These are phyloP conservation scores for Nasonia vitripennis DNA, from an alignment of 1,140 invertebrate genomes.

Conservation along the genomic window DNA sequence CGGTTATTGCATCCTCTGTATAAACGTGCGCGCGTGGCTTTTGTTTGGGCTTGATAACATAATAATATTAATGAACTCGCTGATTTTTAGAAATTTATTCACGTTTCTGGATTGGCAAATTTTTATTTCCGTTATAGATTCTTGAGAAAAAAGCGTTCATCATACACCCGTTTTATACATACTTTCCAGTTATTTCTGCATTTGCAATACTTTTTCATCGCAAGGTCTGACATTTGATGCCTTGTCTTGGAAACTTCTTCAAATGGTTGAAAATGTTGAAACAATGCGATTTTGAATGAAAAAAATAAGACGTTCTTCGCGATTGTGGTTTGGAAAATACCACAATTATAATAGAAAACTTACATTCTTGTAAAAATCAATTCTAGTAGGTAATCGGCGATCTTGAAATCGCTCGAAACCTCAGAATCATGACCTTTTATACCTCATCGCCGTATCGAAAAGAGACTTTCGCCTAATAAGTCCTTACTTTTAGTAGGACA, in stretches of 20 bases:
- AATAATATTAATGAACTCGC: background rate
- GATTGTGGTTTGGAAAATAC: background rate
- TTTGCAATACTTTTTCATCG: too few relatives aligned
- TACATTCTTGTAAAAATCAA: background rate
- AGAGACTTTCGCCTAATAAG: background rate
- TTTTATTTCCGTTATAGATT: too few relatives aligned
- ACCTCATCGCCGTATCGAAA: background rate
- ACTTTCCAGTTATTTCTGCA: too few relatives aligned
- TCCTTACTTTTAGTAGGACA: background rate
- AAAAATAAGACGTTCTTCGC: background rate
- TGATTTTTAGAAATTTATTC: too few relatives aligned
- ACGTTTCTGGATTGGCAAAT: too few relatives aligned
- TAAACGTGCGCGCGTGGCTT: background rate
- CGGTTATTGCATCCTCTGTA: too few relatives aligned
- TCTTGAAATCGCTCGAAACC: background rate
- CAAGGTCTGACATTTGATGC: too few relatives aligned
- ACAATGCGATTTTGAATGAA: background rate
- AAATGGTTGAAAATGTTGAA: background rate
- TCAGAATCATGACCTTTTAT: background rate
- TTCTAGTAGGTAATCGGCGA: background rate
- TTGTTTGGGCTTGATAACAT: background rate
- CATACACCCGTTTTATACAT: too few relatives aligned
- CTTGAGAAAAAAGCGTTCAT: too few relatives aligned
- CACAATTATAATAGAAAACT: background rate
- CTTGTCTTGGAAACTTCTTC: background rate